These are phyloP conservation scores for Danaus plexippus DNA, from an alignment of 1,140 invertebrate genomes.

Conservation along the genomic window DNA sequence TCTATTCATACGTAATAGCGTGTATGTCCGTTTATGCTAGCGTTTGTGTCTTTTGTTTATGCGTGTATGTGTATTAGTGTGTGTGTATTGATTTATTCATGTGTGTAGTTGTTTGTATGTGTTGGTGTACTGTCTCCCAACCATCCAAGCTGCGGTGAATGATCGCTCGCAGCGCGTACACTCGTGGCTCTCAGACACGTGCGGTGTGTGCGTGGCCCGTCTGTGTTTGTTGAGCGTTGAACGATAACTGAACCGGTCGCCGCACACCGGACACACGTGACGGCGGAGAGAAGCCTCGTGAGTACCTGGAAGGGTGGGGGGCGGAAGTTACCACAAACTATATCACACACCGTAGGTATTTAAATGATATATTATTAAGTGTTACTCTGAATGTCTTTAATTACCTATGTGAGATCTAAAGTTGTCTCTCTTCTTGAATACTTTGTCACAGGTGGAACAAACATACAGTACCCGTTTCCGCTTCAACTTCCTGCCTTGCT, in stretches of 20 bases:
- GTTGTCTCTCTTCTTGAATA: conserved; percentile 60
- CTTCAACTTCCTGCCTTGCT: conserved; percentile 23
- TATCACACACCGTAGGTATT: too few species aligned
- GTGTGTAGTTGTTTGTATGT: background rate
- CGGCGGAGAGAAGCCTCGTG: conserved; percentile 38
- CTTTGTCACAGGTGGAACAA: conserved; percentile 52
- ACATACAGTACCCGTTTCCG: conserved; percentile 27
- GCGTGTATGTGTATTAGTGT: background rate
- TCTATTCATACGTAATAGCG: conserved; percentile 5
- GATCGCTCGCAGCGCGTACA: conserved; percentile 26
- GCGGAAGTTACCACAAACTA: too few species aligned
- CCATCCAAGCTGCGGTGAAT: conserved; percentile 44
- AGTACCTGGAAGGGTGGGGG: conserved; percentile 33
- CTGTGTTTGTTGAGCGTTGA: conserved; percentile 55
- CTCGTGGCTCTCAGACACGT: conserved; percentile 23
- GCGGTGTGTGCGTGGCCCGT: conserved; percentile 24
- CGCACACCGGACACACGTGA: conserved; percentile 41
- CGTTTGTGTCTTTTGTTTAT: too few species aligned
- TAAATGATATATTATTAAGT: too few species aligned
- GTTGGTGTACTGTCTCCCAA: conserved; percentile 8
- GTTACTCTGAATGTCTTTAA: conserved; percentile 5
- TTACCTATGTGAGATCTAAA: conserved; percentile 61
- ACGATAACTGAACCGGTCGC: conserved; percentile 43
- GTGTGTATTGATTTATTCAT: background rate
- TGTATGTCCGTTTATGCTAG: background rate